Evolutionary conservation across 2,113 vertebrate species (phyloP), one percentile per base, ranked within the genome.

Genomic region (Brachyistius frenatus): DNA sequence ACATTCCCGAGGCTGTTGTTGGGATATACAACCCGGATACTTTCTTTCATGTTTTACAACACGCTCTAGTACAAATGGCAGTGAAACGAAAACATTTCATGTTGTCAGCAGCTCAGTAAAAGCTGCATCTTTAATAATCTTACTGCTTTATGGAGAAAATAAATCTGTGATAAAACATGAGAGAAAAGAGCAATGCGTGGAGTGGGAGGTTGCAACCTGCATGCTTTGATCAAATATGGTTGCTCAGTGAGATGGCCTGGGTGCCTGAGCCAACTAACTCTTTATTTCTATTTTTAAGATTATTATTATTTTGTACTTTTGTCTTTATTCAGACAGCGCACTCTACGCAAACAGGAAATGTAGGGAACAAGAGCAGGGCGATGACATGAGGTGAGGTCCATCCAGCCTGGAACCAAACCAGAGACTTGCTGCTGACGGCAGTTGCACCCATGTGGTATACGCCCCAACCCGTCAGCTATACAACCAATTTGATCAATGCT

Each of bases 161-260:
- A 73, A 46, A 70, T 49, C 32, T 55, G 9, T 5, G 56, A 58
- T 60, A 39, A 56, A 73, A 71, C 39, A 61, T 8, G 23, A 23
- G 55, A 70, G 23, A 62, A 54, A 64, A 5, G 23, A 54, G 13
- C 55, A 44, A 71, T 52, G 30, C 54, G 46, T 74, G 30, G 5
- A 50, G 58, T 57, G 36, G 53, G 36, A 79, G 41, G 63, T 57
- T 62, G 11, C 56, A 53, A 5, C 35, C 62, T 81, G 11, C 8
- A 14, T 32, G 37, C 33, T 72, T 37, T 61, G 64, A 31, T 71
- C 30, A 75, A 67, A 78, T 68, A 49, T 80, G 35, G n/a, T 65
- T 35, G 44, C 65, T 69, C 55, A 70, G 31, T 75, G 65, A 75
- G 44, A 67, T 63, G 44, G 1, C 23, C 23, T 57, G 52, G 71